Conservation (phyloP, 2,888 invertebrate species). For the Melipona bicolor region DNA sequence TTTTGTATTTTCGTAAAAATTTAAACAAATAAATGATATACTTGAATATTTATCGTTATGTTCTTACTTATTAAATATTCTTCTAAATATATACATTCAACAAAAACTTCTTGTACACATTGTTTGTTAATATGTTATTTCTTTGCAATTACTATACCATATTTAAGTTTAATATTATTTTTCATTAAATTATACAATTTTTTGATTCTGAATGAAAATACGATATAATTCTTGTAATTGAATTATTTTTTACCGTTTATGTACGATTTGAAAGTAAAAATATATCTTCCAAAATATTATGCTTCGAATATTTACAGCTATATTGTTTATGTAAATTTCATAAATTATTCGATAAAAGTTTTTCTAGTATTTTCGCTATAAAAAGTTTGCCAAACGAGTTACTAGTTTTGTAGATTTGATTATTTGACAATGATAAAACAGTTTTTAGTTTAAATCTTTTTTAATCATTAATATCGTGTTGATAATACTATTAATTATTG, state of each 20-base stretch:
- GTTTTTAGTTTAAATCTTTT: background rate
- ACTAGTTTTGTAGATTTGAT: background rate
- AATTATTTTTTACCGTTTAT: background rate
- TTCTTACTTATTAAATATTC: background rate
- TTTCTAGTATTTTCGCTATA: slow-evolving; percentile 22
- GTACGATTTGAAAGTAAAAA: background rate
- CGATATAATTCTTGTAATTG: background rate
- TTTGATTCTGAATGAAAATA: background rate
- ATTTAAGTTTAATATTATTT: background rate
- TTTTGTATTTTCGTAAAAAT: background rate
- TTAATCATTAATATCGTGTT: background rate
- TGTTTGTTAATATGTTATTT: background rate
- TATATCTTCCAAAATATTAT: background rate
- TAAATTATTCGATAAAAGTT: too few relatives aligned
- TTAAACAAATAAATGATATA: background rate
- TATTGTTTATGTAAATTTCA: background rate
- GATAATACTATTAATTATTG: background rate
- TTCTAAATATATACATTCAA: background rate
- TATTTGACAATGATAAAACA: background rate
- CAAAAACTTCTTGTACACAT: background rate
- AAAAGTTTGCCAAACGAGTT: background rate
- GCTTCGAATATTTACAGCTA: background rate
- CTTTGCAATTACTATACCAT: background rate
- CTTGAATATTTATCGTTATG: background rate
- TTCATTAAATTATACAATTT: too few relatives aligned